Conservation (phyloP, 2,113 vertebrate species). For the Grantiella picta region DNA sequence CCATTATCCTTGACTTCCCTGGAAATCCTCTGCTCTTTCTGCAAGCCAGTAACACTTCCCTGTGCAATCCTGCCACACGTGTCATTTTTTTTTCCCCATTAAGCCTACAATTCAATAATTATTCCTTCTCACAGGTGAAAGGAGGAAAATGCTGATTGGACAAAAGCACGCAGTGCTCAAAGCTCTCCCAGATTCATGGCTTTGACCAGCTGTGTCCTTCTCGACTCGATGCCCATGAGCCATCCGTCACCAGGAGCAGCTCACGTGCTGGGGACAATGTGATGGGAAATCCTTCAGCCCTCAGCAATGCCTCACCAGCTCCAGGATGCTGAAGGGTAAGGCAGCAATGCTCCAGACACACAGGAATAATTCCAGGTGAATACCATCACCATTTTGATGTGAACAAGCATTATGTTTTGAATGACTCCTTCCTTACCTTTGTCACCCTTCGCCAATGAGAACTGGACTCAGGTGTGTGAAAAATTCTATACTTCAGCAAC, state of each 20-base stretch:
- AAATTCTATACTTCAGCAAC: not conserved
- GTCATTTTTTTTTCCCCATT: slow-evolving; percentile 66
- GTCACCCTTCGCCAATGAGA: accelerated
- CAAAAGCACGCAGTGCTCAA: slow-evolving; percentile 48
- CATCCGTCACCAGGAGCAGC: slow-evolving; percentile 81
- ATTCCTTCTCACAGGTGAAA: slow-evolving; percentile 69
- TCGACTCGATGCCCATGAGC: slow-evolving; percentile 86
- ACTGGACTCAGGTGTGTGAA: not conserved
- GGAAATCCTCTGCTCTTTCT: slow-evolving; percentile 18
- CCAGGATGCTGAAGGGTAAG: slow-evolving; percentile 63
- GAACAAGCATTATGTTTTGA: not conserved
- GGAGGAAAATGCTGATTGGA: slow-evolving; percentile 76
- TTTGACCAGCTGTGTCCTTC: slow-evolving; percentile 99
- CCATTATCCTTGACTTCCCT: not conserved
- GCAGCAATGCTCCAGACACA: slow-evolving; percentile 52
- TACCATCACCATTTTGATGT: not conserved
- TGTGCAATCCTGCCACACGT: slow-evolving; percentile 46
- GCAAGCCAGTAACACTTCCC: not conserved
- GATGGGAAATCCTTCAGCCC: slow-evolving; percentile 70
- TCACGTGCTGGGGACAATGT: slow-evolving; percentile 67
- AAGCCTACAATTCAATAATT: slow-evolving; percentile 75
- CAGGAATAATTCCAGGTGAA: slow-evolving; percentile 45
- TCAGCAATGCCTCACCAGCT: slow-evolving; percentile 56
- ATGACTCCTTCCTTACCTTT: not conserved
- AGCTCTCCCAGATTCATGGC: slow-evolving; percentile 78